Evolutionary conservation across 2,797 vertebrate species (phyloP).

Genomic region (Bufotes viridis): DNA sequence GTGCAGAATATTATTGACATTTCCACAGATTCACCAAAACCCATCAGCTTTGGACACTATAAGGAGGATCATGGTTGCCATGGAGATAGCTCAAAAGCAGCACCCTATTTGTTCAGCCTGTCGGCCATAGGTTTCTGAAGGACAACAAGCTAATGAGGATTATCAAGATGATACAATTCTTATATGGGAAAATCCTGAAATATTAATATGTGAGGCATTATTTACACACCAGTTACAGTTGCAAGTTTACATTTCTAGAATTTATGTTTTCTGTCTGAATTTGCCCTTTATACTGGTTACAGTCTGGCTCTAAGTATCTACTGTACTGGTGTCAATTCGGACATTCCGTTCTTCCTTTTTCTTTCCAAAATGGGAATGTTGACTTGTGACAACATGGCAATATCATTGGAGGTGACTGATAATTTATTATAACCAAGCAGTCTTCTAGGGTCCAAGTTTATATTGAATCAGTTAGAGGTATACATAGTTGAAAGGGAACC

Average conservation of each 20-base stretch:
- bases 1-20: conserved; percentile 34
- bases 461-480: background rate
- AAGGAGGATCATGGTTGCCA: conserved; percentile 66
- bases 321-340: background rate
- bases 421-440: background rate
- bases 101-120: conserved; percentile 55
- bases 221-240: no score
- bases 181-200: background rate
- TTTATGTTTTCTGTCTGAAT: background rate
- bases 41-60: conserved; percentile 56
- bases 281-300: background rate
- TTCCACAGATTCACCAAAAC: conserved; percentile 43
- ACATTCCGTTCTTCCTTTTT: background rate
- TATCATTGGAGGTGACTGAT: background rate
- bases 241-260: background rate
- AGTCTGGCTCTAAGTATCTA: background rate
- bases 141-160: background rate
- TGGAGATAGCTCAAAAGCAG: conserved; percentile 68
- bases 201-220: background rate
- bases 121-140: background rate
- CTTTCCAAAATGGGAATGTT: background rate
- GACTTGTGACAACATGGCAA: background rate
- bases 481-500: no score
- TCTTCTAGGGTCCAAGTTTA: background rate
- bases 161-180: conserved; percentile 7